These are phyloP conservation scores for Stenodema calcarata DNA, from an alignment of 2,888 invertebrate species.

Conservation along the genomic window DNA sequence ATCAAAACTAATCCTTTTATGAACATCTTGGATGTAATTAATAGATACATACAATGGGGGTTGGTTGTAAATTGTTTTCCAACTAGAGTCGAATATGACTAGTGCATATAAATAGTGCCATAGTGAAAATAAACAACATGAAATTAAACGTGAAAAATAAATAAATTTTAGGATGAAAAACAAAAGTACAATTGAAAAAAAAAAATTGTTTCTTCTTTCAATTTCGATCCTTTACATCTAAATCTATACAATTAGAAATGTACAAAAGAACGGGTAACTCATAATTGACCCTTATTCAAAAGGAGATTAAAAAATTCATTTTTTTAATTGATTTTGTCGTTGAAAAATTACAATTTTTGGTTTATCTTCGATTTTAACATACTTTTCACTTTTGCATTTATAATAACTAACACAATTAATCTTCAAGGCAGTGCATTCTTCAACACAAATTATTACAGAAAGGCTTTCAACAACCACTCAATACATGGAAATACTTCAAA, in stretches of 20 bases:
- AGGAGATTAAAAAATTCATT: slow-evolving; percentile 9
- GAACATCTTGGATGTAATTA: slow-evolving; percentile 32
- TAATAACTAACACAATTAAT: not conserved
- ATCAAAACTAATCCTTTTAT: slow-evolving; percentile 23
- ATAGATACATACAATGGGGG: not conserved
- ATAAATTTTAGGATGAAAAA: not conserved
- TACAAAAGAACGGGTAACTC: slow-evolving; percentile 50
- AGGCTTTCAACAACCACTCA: not conserved
- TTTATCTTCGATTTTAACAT: not conserved
- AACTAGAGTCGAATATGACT: slow-evolving; percentile 43
- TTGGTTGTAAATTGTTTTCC: not conserved
- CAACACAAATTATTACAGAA: not conserved
- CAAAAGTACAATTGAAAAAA: not conserved
- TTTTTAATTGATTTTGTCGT: not conserved
- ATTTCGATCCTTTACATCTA: not conserved
- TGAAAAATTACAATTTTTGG: not conserved
- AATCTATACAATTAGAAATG: slow-evolving; percentile 38
- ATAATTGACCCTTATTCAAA: slow-evolving; percentile 51
- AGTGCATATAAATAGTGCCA: slow-evolving; percentile 49
- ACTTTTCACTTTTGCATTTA: too few species aligned
- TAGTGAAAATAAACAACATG: slow-evolving; percentile 15
- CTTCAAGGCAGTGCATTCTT: slow-evolving; percentile 6
- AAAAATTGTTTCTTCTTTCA: not conserved
- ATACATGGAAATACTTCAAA: not conserved
- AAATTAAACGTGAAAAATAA: slow-evolving; percentile 17